Evolutionary conservation across 2,113 vertebrate genomes (phyloP).

Genomic region (Cettia cetti): DNA sequence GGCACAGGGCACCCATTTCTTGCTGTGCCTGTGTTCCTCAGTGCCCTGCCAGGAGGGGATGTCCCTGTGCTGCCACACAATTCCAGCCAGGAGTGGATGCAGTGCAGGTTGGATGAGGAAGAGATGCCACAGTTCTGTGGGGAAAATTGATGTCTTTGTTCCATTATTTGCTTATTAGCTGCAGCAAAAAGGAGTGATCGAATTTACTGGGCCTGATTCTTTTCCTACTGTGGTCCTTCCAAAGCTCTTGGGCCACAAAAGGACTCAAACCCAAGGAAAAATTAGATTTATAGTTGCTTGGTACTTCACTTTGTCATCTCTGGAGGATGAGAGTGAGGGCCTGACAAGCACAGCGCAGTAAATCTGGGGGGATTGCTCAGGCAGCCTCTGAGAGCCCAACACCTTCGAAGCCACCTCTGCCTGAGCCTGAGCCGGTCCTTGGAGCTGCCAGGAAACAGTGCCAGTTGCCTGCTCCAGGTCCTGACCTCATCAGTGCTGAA

Average conservation of each 20-base stretch:
- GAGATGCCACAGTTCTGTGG: accelerated
- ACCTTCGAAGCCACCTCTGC: background rate
- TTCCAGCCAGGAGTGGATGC: background rate
- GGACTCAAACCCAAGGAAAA: background rate
- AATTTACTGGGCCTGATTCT: background rate
- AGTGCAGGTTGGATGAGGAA: background rate
- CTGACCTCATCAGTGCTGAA: background rate
- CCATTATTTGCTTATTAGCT: background rate
- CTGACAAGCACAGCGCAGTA: background rate
- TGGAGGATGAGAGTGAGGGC: background rate
- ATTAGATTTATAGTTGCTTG: background rate
- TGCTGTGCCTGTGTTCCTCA: background rate
- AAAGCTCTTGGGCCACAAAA: background rate
- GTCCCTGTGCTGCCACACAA: background rate
- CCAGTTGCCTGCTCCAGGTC: background rate
- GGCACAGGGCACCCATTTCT: background rate
- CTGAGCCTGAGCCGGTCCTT: background rate
- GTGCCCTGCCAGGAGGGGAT: background rate
- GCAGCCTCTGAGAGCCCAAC: background rate
- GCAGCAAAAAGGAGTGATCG: background rate
- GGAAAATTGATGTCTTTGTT: background rate
- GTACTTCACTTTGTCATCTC: background rate
- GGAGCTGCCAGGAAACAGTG: background rate
- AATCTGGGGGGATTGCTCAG: background rate
- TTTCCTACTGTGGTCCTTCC: background rate